Evolutionary conservation across 2,888 invertebrate genomes (phyloP).

Genomic region (Branchipolynoe longqiensis): DNA sequence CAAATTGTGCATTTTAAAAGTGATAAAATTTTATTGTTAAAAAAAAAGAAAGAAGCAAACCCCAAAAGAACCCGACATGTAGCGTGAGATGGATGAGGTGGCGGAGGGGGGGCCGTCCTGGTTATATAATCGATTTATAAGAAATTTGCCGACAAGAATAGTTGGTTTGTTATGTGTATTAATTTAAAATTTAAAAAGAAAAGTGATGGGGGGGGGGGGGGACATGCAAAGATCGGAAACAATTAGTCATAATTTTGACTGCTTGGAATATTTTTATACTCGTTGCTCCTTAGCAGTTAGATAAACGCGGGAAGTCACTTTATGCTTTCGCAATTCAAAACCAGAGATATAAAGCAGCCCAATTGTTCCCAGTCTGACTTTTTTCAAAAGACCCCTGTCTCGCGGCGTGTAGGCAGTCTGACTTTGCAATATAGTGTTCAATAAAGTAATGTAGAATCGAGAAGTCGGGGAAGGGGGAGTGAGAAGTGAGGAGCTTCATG

Average conservation of each 20-base stretch:
- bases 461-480: too few relatives aligned
- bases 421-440: neutral
- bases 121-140: slow-evolving; percentile 11
- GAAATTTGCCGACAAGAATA: neutral
- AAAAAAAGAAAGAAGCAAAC: too few relatives aligned
- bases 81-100: neutral
- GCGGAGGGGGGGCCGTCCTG: slow-evolving; percentile 16
- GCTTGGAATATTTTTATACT: slow-evolving; percentile 54
- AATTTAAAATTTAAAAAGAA: neutral
- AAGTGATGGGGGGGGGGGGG: neutral
- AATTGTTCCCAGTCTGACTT: slow-evolving; percentile 18
- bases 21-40: too few relatives aligned
- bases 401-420: slow-evolving; percentile 13
- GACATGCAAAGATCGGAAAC: neutral
- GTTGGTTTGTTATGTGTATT: slow-evolving; percentile 11
- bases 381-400: slow-evolving; percentile 43
- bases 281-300: slow-evolving; percentile 30
- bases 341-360: slow-evolving; percentile 26
- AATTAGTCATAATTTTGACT: slow-evolving; percentile 47
- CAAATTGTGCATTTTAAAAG: too few relatives aligned
- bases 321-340: neutral
- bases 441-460: neutral
- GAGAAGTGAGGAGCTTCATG: too few relatives aligned
- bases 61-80: too few relatives aligned
- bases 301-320: neutral